Evolutionary conservation across 2,113 vertebrate species (phyloP).

Genomic region (Salvator merianae): DNA sequence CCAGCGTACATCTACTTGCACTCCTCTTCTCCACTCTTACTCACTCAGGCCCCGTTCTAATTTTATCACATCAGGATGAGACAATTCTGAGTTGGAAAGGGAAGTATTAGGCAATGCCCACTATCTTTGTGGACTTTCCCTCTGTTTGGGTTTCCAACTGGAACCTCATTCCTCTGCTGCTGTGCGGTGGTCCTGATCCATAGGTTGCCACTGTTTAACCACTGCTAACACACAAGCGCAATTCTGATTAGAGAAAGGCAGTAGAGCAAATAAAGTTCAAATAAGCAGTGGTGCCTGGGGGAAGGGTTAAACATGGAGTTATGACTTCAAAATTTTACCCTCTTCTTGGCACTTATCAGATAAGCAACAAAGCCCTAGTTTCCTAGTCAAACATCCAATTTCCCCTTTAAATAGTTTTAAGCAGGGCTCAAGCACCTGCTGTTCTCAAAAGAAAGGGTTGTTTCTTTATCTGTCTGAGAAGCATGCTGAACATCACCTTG

Average conservation of each 20-base stretch:
- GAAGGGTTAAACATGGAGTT: neutral
- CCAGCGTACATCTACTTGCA: too few species aligned
- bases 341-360: neutral
- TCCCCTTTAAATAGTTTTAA: neutral
- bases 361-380: neutral
- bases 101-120: too few species aligned
- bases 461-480: neutral
- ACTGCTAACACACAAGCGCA: neutral
- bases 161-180: too few species aligned
- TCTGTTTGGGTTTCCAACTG: too few species aligned
- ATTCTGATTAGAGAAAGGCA: neutral
- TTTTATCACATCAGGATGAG: too few species aligned
- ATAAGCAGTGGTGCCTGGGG: neutral
- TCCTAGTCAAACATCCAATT: neutral
- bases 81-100: neutral
- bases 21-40: too few species aligned
- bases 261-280: neutral
- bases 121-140: neutral
- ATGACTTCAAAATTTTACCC: neutral
- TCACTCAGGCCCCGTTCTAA: too few species aligned
- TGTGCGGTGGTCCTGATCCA: too few species aligned
- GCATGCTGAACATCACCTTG: neutral
- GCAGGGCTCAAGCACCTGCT: neutral
- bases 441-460: neutral
- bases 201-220: too few species aligned